Evolutionary conservation across 2,113 vertebrate species (phyloP).

Genomic region (Todiramphus saurophagus): DNA sequence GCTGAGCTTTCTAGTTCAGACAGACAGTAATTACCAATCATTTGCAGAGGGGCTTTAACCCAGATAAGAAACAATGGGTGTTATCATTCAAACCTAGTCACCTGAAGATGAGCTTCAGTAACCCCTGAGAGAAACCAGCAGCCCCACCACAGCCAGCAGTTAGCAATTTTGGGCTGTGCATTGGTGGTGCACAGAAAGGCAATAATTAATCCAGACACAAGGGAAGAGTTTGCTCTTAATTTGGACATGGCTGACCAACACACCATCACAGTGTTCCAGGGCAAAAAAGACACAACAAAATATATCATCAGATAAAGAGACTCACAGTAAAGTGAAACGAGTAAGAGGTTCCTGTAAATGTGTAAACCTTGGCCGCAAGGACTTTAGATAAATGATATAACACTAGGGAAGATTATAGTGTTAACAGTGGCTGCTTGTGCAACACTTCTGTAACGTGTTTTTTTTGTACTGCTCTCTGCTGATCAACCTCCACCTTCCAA

Average conservation of each 20-base stretch:
- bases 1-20: background rate
- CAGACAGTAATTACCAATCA: background rate
- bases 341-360: background rate
- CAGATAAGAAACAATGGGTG: accelerated
- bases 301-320: background rate
- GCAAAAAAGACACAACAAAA: background rate
- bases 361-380: background rate
- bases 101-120: background rate
- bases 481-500: background rate
- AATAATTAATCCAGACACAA: background rate
- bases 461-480: background rate
- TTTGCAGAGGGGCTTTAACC: background rate
- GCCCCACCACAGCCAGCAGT: background rate
- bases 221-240: background rate
- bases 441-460: background rate
- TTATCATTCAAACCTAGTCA: background rate
- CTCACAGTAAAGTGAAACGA: background rate
- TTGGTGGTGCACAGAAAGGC: background rate
- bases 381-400: background rate
- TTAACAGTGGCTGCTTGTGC: background rate
- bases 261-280: background rate
- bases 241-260: background rate
- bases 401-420: background rate
- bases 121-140: background rate
- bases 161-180: background rate